Percentiles rank a stretch among this genome's conserved stretches.
phyloP scores from a whole-genome alignment of 2,797 vertebrate genomes.

The Pelochelys cantorii region DNA sequence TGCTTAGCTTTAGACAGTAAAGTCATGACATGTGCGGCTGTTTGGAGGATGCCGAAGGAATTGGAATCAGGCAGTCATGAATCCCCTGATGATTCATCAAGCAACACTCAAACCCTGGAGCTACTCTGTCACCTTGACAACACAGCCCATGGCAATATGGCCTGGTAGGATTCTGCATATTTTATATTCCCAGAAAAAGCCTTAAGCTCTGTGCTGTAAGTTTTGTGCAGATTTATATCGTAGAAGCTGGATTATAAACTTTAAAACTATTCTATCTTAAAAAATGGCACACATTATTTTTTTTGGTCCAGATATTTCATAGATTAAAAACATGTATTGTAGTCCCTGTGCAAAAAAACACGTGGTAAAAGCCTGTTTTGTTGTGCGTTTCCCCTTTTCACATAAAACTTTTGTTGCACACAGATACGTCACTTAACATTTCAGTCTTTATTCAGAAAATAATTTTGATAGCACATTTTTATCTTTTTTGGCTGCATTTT shows the following conservation, averaged over 20 bases:
- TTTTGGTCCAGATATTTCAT: conserved; percentile 38
- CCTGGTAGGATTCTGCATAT: conserved; percentile 90
- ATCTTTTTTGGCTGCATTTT: neutral
- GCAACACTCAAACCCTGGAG: conserved; percentile 95
- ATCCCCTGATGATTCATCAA: conserved; percentile 95
- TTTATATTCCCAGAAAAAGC: conserved; percentile 65
- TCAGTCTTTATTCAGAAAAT: neutral
- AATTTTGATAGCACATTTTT: neutral
- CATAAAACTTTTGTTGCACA: neutral
- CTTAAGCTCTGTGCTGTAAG: conserved; percentile 55
- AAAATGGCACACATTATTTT: neutral
- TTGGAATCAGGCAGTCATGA: conserved; percentile 95
- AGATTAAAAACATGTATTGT: conserved; percentile 33
- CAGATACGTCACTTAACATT: neutral
- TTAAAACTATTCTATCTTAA: conserved; percentile 3
- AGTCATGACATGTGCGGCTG: conserved; percentile 92
- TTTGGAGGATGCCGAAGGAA: conserved; percentile 97
- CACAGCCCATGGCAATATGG: conserved; percentile 88
- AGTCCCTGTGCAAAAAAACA: neutral
- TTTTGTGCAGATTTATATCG: conserved; percentile 54
- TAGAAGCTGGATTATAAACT: neutral
- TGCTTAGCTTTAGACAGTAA: conserved; percentile 92
- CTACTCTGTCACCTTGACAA: conserved; percentile 97
- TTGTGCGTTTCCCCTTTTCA: neutral
- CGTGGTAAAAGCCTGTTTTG: conserved; percentile 13